Percentiles rank a stretch among this genome's conserved stretches.
Conservation (phyloP, 2,888 invertebrate species). For the Hirudinaria manillensis region DNA sequence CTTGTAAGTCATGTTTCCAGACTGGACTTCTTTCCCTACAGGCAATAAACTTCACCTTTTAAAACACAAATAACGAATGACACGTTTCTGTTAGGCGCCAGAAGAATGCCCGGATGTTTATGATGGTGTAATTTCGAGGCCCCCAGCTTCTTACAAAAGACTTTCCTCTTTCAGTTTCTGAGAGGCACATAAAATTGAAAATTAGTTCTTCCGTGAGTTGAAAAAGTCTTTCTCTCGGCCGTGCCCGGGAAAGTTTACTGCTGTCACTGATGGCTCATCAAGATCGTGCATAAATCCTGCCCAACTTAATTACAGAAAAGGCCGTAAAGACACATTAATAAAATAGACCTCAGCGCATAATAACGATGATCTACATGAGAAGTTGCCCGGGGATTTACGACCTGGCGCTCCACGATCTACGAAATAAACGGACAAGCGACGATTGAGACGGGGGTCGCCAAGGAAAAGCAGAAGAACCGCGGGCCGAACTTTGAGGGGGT, state of each 20-base stretch:
- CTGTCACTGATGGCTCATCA: slow-evolving; percentile 1
- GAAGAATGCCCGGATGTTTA: slow-evolving; percentile 5
- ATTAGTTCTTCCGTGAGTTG: background rate
- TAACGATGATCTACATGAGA: slow-evolving; percentile 9
- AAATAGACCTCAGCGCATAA: slow-evolving; percentile 5
- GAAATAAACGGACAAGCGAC: slow-evolving; percentile 11
- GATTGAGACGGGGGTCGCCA: background rate
- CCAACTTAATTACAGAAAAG: slow-evolving; percentile 15
- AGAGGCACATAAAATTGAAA: slow-evolving; percentile 14
- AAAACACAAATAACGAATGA: slow-evolving; percentile 16
- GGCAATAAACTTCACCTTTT: slow-evolving; percentile 16
- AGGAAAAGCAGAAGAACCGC: too few species aligned
- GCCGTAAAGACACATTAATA: slow-evolving; percentile 13
- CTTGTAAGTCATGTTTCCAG: slow-evolving; percentile 18
- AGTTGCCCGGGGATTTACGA: background rate
- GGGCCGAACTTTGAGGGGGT: too few species aligned
- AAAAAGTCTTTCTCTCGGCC: background rate
- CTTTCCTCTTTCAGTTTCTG: background rate
- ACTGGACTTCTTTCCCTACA: slow-evolving; percentile 7
- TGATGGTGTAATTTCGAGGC: slow-evolving; percentile 14
- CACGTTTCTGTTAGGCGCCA: slow-evolving; percentile 16
- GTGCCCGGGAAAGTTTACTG: slow-evolving; percentile 9
- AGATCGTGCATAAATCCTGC: slow-evolving; percentile 1
- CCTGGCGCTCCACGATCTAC: slow-evolving; percentile 1
- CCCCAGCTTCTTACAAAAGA: slow-evolving; percentile 7